Base-by-base conservation (phyloP, 2,113 vertebrate genomes). In the Anhinga rufa region DNA sequence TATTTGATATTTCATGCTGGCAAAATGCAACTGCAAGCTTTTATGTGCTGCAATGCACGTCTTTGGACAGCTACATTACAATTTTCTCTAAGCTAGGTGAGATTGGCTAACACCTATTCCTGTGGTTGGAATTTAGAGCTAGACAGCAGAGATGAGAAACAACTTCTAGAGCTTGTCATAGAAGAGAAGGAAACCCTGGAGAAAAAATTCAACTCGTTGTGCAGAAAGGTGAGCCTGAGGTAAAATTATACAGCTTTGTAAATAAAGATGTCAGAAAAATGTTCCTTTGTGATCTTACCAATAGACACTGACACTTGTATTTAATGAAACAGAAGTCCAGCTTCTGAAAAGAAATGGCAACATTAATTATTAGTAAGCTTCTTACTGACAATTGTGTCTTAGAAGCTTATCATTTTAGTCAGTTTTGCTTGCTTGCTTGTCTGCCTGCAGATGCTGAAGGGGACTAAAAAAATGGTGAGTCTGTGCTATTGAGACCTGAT, bases 111-210 rank as follows among this genome's bases (percentile, higher is more conserved):
- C 46, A 42, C 44, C 54, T 94, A 12, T 95, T 97, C 91, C 32
- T 97, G 3, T 97, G 88, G 54, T 68, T 97, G 86, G 14, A 89
- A 93, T 97, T 74, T 87, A 97, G 98, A 96, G 52, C 78, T 98
- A 91, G 97, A 95, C 95, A 98, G 83, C 79, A 96, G 97, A 86
- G 98, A 99, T 96, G 99, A 99, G 65, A 96, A 98, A 69, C 98
- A 98, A 6, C 96, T 99, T 95, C 94, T 97, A 69, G 95, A 98
- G 71, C 98, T 99, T 95, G 96, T 98, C 42, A 92, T 98, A 79
- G 99, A 99, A 92, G 99, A 99, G 96, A 99, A 98, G 74, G 92
- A 97, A 58, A 88, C 81, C 24, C 93, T 99, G 82, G 95, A 96
- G 83, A 85, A 96, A 90, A 98, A 96, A 86, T 96, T 99, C 76